Base-by-base conservation (phyloP, 2,888 invertebrate species). In the Aproaerema taeniolella region DNA sequence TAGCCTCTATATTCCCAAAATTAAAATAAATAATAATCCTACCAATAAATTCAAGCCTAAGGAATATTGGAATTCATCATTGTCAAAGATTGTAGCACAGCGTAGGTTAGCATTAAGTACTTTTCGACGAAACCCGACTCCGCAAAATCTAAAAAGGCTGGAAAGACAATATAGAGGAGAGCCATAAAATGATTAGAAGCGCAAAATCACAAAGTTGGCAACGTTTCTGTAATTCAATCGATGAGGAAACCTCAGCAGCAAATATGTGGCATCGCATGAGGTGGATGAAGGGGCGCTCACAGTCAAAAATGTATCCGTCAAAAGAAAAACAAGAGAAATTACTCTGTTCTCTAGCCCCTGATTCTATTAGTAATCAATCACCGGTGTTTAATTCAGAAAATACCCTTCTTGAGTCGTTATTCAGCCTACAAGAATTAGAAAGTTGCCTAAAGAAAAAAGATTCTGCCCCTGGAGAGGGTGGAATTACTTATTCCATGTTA, bases 221-320 rank as follows among this genome's bases (percentile, higher is more conserved):
- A 3, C 3, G 28, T n/a, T 28, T 28, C 28, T 28, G 28, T 29
- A 6, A 13, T 8, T 28, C 36, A 9, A 36, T 43, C 6, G 26
- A 39, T 20, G 30, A 32, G 10, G 12, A 10, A 3, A 31, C 32
- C 6, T 15, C 38, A 5, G 17, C 32, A 13, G 7, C 10, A 2
- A 32, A 45, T 7, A 38, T 45, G 38, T 41, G 45, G 45, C 15
- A 12, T 7, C 17, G 31, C 24, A 39, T 44, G 38, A 29, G 25
- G 15, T 44, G 44, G 41, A 3, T 41, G 6, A 44, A 44, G 30
- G 41, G 41, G 5, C 16, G 28, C n/a, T 8, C 8, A 9, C 2
- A 16, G 12, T 28, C 14, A 7, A 28, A n/a, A 10, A 6, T 10
- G n/a, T 9, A 7, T 10, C n/a, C 8, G 9, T 5, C 15, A 10